Evolutionary conservation across 1,140 invertebrate genomes (phyloP), one percentile per base, ranked within the genome.

Genomic region (Penaeus vannamei): DNA sequence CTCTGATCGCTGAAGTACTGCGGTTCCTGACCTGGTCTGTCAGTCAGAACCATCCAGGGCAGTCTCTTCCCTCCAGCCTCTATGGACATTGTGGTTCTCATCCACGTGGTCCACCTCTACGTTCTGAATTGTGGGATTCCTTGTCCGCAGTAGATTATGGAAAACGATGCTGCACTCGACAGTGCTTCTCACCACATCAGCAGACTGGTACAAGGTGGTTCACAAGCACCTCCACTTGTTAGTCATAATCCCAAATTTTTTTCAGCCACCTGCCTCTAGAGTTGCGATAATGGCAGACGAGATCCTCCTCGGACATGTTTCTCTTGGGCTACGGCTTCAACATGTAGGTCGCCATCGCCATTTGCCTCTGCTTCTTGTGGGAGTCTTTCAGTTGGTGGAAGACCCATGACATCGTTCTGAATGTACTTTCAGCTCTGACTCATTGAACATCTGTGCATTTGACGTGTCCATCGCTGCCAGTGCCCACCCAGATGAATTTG

Each of bases 241-340:
- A 42, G 89, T 92, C 2, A 93, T 42, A 36, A 93, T 91, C 23
- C 91, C 93, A 92, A 93, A 93, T n/a, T 90, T 91, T 93, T 93
- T 90, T 93, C 93, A 76, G 92, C 89, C 85, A 92, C 90, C 93
- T 69, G 46, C 92, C 92, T n/a, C 92, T 84, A 53, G 92, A 92
- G 12, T 93, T 90, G 85, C 93, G 88, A 90, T 94, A 94, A 90
- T 94, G 94, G 91, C 93, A 94, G 86, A 94, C 92, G 90, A 91
- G 91, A 92, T 94, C 87, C 76, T 92, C 83, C 42, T 92, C 90
- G 32, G 91, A 91, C 64, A 93, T 72, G 53, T 91, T 85, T 87
- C 83, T 91, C 46, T 92, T 92, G 61, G 91, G 89, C 91, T 93
- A 94, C 90, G 93, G 94, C 77, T 93, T 93, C 92, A 92, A 92